Evolutionary conservation across 2,797 vertebrate species (phyloP).

Genomic region (Nyctalus aviator): DNA sequence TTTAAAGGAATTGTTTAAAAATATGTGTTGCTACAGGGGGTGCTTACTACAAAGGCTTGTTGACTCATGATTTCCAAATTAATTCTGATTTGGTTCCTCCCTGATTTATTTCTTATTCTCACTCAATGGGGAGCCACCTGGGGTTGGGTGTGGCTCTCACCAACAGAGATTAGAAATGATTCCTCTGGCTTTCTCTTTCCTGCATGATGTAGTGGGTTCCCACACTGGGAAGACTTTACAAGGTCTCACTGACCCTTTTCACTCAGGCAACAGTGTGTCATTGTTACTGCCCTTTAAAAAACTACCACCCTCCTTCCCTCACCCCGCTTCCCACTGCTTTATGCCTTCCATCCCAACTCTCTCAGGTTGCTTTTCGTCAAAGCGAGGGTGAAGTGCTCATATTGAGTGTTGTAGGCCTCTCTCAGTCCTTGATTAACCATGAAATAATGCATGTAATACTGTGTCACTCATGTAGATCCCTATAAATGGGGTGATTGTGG

Average conservation of each 20-base stretch:
- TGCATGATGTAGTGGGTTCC: not conserved
- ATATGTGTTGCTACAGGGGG: not conserved
- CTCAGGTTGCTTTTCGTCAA: conserved; percentile 63
- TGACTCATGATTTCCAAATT: not conserved
- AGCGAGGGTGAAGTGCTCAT: not conserved
- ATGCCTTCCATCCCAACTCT: not conserved
- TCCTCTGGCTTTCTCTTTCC: not conserved
- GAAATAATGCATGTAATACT: not conserved
- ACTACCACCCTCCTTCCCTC: fast-evolving
- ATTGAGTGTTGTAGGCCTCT: not conserved
- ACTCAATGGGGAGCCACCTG: not conserved
- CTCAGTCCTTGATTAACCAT: not conserved
- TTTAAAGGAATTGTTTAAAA: not conserved
- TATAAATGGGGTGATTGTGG: not conserved
- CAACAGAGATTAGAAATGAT: not conserved
- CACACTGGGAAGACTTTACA: not conserved
- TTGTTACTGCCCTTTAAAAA: not conserved
- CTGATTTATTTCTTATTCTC: not conserved
- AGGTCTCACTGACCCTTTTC: not conserved
- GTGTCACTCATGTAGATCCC: fast-evolving
- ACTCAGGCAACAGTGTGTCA: not conserved
- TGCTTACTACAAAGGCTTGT: not conserved
- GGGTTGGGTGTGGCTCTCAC: not conserved
- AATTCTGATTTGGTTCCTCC: conserved; percentile 6
- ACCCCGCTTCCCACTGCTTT: not conserved